Evolutionary conservation across 2,888 invertebrate species (phyloP), one percentile per base, ranked within the genome.

Genomic region (Drosophila borborema): DNA sequence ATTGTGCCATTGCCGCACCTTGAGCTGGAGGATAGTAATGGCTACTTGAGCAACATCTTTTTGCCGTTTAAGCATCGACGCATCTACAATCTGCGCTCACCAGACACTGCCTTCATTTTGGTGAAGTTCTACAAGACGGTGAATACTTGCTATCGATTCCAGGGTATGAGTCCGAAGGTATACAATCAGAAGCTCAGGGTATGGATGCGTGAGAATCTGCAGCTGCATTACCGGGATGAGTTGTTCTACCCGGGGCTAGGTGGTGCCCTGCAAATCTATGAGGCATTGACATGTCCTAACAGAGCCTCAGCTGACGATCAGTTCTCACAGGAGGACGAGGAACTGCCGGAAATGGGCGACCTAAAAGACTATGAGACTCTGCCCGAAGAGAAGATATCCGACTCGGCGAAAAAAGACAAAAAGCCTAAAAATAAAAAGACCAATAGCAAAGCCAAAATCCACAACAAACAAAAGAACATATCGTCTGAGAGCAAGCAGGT

Each of bases 231-330:
- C 31, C 72, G 74, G 3, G 93, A 93, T 74, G 91, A 92, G 2
- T 55, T 84, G 23, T 90, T 93, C 55, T 93, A 93, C 82, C 93
- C 93, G 0, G 93, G 93, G 0, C 71, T 93, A 3, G 93, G 93
- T 0, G 92, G 90, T 1, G 70, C 92, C 0, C 63, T 93, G 16
- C 83, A 92, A 67, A 81, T 93, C 49, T 70, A 86, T 9, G 91
- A 92, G 69, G 81, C 87, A 16, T 23, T 86, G 43, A 43, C 62
- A 18, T 41, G 20, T 2, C 20, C 36, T 1, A 12, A 36, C 2
- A 56, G 51, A 10, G 3, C n/a, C 2, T 18, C 28, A 1, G 4
- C 6, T 1, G 1, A 36, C 2, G 56, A 45, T 3, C 41, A 43
- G 6, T 4, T 40, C 18, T 4, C 14, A 2, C 7, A 46, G 16